These are phyloP conservation scores for Tenthredo livida DNA, from an alignment of 2,888 invertebrate genomes.

Conservation along the genomic window DNA sequence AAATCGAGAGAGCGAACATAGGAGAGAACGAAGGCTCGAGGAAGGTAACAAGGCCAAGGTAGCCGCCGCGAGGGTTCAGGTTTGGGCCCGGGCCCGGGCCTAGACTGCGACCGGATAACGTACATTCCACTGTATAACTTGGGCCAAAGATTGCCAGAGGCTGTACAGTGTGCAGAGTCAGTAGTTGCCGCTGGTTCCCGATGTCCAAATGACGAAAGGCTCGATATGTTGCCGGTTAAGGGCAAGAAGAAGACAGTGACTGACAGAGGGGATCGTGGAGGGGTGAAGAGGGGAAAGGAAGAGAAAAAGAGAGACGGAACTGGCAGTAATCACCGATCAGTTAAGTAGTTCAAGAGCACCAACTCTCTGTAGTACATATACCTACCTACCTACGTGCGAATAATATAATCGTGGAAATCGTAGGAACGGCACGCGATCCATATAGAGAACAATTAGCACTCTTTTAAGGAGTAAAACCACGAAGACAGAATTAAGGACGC, in stretches of 20 bases:
- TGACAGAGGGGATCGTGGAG: not conserved
- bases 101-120: constrained; percentile 46
- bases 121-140: constrained; percentile 46
- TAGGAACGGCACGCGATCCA: constrained; percentile 48
- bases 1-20: not conserved
- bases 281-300: not conserved
- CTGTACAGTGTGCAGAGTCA: constrained; percentile 12
- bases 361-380: constrained; percentile 33
- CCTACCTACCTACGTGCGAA: constrained; percentile 32
- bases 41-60: constrained; percentile 48
- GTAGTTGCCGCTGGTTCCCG: constrained; percentile 13
- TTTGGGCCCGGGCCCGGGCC: constrained; percentile 30
- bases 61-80: constrained; percentile 46
- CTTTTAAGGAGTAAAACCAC: constrained; percentile 42
- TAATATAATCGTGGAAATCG: constrained; percentile 50
- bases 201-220: constrained; percentile 11
- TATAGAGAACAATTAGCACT: constrained; percentile 40
- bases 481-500: constrained; percentile 45
- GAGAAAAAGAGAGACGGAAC: constrained; percentile 43
- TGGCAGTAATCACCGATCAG: constrained; percentile 45
- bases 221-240: constrained; percentile 40
- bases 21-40: constrained; percentile 35
- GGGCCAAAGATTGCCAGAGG: constrained; percentile 28
- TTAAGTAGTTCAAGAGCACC: constrained; percentile 50
- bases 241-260: constrained; percentile 17